Conservation (phyloP, 2,113 vertebrate species). For the Gopherus evgoodei region DNA sequence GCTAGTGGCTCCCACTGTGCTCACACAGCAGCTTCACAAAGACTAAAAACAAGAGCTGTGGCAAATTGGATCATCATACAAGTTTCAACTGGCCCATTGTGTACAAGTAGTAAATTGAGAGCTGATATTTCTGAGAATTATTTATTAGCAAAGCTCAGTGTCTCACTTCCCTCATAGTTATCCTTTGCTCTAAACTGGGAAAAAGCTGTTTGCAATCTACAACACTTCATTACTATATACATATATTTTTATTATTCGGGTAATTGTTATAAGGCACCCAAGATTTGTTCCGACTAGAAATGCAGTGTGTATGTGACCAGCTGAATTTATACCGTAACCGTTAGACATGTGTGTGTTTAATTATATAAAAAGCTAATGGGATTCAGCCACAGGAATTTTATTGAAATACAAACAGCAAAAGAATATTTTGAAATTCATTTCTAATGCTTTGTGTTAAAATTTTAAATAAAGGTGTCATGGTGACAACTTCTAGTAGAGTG, state of each 20-base stretch:
- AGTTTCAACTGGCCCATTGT: conserved; percentile 94
- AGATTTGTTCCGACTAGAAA: conserved; percentile 72
- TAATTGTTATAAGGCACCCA: conserved; percentile 73
- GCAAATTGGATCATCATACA: conserved; percentile 91
- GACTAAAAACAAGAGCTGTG: conserved; percentile 93
- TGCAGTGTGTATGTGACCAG: conserved; percentile 51
- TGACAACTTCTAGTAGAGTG: conserved; percentile 80
- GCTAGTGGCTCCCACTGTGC: conserved; percentile 81
- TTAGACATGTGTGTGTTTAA: conserved; percentile 60
- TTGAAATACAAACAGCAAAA: conserved; percentile 68
- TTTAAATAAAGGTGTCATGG: conserved; percentile 84
- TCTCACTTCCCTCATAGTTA: conserved; percentile 73
- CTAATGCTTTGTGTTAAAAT: conserved; percentile 80
- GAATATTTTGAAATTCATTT: conserved; percentile 62
- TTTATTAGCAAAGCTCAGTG: conserved; percentile 84
- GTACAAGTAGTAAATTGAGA: conserved; percentile 90
- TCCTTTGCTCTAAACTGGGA: conserved; percentile 66
- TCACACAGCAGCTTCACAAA: conserved; percentile 82
- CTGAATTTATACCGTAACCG: conserved; percentile 60
- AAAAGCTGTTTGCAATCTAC: conserved; percentile 78
- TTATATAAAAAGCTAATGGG: conserved; percentile 71
- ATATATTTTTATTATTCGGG: conserved; percentile 56
- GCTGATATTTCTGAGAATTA: conserved; percentile 88
- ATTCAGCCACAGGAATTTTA: conserved; percentile 76
- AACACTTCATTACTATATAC: conserved; percentile 60